Conservation (phyloP, 2,888 invertebrate genomes). For the Encarsia formosa region DNA sequence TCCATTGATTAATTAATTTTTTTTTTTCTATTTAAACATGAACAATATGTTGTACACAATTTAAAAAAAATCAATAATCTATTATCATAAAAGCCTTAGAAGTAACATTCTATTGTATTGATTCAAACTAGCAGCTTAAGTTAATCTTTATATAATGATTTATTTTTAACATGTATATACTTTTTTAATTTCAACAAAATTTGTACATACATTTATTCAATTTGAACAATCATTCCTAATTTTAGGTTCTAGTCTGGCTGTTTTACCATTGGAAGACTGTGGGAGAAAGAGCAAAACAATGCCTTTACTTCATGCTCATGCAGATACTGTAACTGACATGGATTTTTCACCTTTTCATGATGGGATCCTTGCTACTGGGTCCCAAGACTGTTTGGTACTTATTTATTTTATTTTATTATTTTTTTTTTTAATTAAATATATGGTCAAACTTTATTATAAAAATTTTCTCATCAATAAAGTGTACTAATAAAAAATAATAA, state of each 20-base stretch:
- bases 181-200: no score
- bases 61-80: conserved; percentile 13
- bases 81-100: conserved; percentile 2
- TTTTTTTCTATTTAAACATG: background rate
- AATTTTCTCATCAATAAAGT: background rate
- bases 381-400: conserved; percentile 76
- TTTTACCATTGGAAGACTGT: conserved; percentile 81
- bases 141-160: no score
- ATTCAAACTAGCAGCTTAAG: no score
- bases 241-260: conserved; percentile 84
- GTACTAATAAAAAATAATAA: no score
- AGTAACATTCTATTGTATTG: no score
- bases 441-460: background rate
- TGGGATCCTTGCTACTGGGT: conserved; percentile 84
- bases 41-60: background rate
- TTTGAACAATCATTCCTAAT: no score
- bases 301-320: conserved; percentile 80
- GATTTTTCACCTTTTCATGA: conserved; percentile 95
- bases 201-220: no score
- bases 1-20: background rate
- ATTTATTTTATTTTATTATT: conserved; percentile 4
- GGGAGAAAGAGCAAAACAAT: conserved; percentile 85
- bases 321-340: conserved; percentile 91
- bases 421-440: background rate
- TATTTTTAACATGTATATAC: background rate